Conservation (phyloP, 1,140 invertebrate species). For the Caenorhabditis briggsae region DNA sequence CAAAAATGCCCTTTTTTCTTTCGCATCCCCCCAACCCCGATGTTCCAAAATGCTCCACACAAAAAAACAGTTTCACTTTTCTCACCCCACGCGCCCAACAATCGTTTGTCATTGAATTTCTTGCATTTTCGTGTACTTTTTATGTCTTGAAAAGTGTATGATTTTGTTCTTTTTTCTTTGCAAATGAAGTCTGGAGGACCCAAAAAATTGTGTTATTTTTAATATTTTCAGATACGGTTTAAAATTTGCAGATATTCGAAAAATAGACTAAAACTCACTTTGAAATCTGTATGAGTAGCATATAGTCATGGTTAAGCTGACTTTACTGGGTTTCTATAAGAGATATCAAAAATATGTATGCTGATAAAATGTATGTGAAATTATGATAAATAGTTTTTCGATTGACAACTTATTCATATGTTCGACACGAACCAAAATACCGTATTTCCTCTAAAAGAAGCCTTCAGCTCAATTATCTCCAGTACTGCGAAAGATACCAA, state of each 20-base stretch:
- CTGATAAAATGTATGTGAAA: no score
- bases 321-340: no score
- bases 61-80: not conserved
- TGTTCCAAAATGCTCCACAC: not conserved
- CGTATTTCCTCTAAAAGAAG: no score
- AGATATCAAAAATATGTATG: no score
- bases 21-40: not conserved
- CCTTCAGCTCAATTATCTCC: no score
- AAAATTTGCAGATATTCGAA: not conserved
- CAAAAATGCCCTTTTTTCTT: slow-evolving; percentile 10
- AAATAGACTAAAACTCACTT: no score
- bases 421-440: no score
- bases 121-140: slow-evolving; percentile 15
- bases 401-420: no score
- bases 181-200: slow-evolving; percentile 43
- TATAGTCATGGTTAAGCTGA: no score
- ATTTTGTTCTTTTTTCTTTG: slow-evolving; percentile 35
- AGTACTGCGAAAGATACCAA: no score
- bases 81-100: not conserved
- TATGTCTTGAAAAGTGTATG: not conserved
- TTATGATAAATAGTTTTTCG: no score
- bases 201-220: not conserved
- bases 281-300: no score
- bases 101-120: slow-evolving; percentile 15
- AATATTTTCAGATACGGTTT: not conserved